Conservation (phyloP, 2,113 vertebrate species). For the Chamaea fasciata region DNA sequence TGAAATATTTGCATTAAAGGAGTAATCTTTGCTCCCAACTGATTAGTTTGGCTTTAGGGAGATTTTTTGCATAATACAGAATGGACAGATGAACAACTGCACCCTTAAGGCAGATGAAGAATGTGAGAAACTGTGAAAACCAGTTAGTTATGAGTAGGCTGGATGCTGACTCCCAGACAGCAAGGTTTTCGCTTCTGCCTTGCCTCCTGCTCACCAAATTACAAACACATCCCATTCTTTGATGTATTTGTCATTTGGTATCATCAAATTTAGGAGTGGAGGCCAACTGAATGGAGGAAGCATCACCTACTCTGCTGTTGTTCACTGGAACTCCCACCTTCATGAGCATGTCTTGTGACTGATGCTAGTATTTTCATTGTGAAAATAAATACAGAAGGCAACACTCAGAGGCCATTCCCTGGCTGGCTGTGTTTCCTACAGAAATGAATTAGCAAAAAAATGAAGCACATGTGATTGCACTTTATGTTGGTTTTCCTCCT, state of each 20-base stretch:
- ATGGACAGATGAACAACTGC: background rate
- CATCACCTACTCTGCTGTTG: background rate
- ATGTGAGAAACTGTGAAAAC: background rate
- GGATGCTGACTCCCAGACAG: rapidly evolving
- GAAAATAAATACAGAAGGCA: background rate
- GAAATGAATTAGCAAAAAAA: background rate
- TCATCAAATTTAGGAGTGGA: background rate
- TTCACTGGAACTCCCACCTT: background rate
- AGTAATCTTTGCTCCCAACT: background rate
- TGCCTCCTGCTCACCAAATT: background rate
- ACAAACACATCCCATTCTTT: background rate
- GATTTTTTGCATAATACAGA: background rate
- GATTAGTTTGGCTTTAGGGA: background rate
- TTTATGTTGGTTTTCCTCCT: constrained; percentile 16
- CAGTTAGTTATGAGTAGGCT: background rate
- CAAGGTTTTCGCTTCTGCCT: background rate
- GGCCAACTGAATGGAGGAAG: background rate
- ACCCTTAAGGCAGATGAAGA: background rate
- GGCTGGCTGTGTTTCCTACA: background rate
- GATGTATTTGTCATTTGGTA: background rate
- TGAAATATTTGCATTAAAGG: background rate
- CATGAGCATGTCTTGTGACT: rapidly evolving
- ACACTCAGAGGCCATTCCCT: background rate
- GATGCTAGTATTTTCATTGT: background rate
- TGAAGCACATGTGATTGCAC: background rate